Conservation (phyloP, 2,113 vertebrate genomes). For the Chascanopsetta lugubris region DNA sequence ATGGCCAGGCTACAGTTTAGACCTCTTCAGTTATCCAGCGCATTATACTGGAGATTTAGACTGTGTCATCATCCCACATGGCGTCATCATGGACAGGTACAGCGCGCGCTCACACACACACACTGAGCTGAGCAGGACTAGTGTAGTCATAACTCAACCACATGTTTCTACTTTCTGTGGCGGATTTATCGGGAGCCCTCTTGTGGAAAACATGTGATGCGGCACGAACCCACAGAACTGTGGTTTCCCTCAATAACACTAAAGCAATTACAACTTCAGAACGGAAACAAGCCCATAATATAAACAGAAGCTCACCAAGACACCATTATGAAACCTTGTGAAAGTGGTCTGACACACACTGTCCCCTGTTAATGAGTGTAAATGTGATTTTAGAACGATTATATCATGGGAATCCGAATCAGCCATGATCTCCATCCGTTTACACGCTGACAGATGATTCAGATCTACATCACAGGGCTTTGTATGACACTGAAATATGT, state of each 20-base stretch:
- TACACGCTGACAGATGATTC: neutral
- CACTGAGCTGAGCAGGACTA: neutral
- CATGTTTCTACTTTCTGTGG: neutral
- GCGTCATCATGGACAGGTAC: conserved; percentile 92
- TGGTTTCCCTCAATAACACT: neutral
- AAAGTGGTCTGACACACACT: neutral
- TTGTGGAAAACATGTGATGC: neutral
- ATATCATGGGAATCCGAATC: neutral
- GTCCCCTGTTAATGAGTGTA: neutral
- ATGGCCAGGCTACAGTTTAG: conserved; percentile 90
- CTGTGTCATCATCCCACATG: conserved; percentile 88
- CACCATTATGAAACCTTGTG: neutral
- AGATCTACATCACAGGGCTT: neutral
- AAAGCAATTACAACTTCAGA: neutral
- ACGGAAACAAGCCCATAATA: neutral
- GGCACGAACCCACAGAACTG: neutral
- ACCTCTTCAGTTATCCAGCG: conserved; percentile 89
- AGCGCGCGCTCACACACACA: too few relatives aligned
- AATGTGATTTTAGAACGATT: neutral
- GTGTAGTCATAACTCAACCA: too few relatives aligned
- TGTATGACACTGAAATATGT: neutral
- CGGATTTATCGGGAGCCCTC: neutral
- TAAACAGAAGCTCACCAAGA: neutral
- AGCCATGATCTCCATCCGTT: neutral
- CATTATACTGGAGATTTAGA: conserved; percentile 90